Conservation (phyloP, 1,140 invertebrate genomes). For the Coboldia fuscipes region DNA sequence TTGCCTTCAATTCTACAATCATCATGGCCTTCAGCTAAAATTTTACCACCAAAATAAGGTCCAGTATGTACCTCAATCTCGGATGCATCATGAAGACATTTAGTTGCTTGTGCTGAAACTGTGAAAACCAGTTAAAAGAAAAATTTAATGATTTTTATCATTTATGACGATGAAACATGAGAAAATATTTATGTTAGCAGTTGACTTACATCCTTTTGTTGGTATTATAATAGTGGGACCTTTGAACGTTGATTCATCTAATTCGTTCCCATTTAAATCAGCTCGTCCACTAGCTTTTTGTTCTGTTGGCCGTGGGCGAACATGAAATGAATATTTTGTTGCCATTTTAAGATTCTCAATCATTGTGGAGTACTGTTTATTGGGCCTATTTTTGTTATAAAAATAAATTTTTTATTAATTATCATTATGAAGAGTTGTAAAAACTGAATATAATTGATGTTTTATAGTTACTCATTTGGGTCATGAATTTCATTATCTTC, state of each 20-base stretch:
- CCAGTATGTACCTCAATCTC: constrained; percentile 62
- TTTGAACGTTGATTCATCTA: constrained; percentile 13
- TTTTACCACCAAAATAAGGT: constrained; percentile 49
- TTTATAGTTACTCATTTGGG: constrained; percentile 2
- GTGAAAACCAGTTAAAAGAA: constrained; percentile 6
- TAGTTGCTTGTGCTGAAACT: constrained; percentile 56
- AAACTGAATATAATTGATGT: not conserved
- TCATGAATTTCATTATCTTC: constrained; percentile 10
- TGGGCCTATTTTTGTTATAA: constrained; percentile 3
- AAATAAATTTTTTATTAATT: not conserved
- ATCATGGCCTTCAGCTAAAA: constrained; percentile 35
- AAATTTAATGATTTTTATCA: constrained; percentile 3
- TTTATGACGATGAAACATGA: not conserved
- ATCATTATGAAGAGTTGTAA: no score
- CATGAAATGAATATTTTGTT: constrained; percentile 56
- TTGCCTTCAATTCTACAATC: constrained; percentile 36
- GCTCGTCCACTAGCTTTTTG: constrained; percentile 13
- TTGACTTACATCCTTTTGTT: constrained; percentile 56
- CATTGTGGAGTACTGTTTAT: constrained; percentile 25
- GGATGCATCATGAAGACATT: constrained; percentile 49
- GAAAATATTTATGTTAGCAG: constrained; percentile 6
- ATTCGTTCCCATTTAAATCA: constrained; percentile 13
- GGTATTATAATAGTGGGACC: constrained; percentile 38
- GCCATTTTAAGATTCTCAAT: constrained; percentile 46
- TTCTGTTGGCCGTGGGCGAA: constrained; percentile 23